These are phyloP conservation scores for Hydraecia micacea DNA, from an alignment of 2,888 invertebrate genomes.

Conservation along the genomic window DNA sequence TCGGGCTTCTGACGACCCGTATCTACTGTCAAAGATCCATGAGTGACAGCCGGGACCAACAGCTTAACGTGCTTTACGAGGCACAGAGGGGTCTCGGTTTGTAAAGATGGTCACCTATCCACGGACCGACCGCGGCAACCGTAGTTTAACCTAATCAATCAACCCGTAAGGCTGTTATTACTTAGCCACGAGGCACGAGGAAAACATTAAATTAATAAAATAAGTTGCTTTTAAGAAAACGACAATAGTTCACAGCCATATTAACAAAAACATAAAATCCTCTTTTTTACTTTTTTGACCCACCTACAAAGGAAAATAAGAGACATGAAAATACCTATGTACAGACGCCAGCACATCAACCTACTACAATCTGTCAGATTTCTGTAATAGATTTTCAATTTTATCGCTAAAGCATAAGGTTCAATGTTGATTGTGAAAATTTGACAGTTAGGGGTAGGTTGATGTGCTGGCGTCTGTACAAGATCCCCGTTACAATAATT, in stretches of 20 bases:
- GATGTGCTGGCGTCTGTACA: too few relatives aligned
- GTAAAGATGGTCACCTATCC: not conserved
- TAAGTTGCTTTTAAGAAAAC: too few relatives aligned
- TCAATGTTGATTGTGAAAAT: too few relatives aligned
- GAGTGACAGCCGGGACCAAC: not conserved
- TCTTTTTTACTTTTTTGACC: not conserved
- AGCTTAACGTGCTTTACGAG: not conserved
- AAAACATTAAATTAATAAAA: not conserved
- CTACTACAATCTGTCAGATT: too few relatives aligned
- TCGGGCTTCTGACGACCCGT: not conserved
- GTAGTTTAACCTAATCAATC: not conserved
- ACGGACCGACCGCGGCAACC: not conserved
- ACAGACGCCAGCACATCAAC: too few relatives aligned
- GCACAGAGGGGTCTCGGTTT: not conserved
- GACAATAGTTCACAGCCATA: too few relatives aligned
- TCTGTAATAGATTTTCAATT: too few relatives aligned
- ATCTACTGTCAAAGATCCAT: not conserved
- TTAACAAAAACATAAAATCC: not conserved
- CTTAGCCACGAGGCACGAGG: not conserved
- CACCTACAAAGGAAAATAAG: not conserved
- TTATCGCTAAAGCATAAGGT: too few relatives aligned
- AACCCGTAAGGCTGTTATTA: not conserved
- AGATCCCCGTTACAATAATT: slow-evolving; percentile 28
- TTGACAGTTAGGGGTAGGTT: too few relatives aligned
- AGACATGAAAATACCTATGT: not conserved